These are phyloP conservation scores for Ceyx erithaca DNA, from an alignment of 2,797 vertebrate genomes.

Conservation along the genomic window DNA sequence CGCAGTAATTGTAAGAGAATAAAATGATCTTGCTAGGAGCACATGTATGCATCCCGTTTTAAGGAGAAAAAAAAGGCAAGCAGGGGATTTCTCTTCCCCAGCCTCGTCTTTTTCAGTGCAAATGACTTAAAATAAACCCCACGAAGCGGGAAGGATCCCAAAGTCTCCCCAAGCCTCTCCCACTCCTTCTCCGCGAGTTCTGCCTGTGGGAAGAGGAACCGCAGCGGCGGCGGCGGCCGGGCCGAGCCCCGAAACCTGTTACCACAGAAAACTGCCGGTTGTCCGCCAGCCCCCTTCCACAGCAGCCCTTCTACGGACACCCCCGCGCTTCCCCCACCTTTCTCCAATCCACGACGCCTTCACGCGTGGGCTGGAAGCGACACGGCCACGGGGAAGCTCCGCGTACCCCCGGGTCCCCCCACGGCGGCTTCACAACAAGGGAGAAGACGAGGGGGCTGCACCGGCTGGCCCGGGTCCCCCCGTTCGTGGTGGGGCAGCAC, in stretches of 20 bases:
- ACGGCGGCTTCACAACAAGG: neutral
- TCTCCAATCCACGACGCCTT: neutral
- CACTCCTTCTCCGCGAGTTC: neutral
- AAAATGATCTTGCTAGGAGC: neutral
- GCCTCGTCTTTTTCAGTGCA: neutral
- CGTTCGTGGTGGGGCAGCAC: neutral
- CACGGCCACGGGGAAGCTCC: neutral
- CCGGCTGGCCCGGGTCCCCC: neutral
- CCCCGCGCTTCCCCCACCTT: neutral
- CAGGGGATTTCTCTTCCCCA: neutral
- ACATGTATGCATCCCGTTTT: accelerated
- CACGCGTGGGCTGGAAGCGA: accelerated
- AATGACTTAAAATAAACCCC: neutral
- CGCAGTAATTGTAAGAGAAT: neutral
- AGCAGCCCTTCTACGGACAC: accelerated
- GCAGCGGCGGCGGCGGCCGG: neutral
- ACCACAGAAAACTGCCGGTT: accelerated
- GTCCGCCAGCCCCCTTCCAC: neutral
- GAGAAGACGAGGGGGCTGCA: neutral
- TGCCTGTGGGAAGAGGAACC: neutral
- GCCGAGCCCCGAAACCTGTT: neutral
- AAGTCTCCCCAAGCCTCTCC: neutral
- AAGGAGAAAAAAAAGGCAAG: neutral
- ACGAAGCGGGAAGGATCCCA: neutral
- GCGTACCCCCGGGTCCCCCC: accelerated